Evolutionary conservation across 2,888 invertebrate species (phyloP).

Genomic region (Aricia artaxerxes): DNA sequence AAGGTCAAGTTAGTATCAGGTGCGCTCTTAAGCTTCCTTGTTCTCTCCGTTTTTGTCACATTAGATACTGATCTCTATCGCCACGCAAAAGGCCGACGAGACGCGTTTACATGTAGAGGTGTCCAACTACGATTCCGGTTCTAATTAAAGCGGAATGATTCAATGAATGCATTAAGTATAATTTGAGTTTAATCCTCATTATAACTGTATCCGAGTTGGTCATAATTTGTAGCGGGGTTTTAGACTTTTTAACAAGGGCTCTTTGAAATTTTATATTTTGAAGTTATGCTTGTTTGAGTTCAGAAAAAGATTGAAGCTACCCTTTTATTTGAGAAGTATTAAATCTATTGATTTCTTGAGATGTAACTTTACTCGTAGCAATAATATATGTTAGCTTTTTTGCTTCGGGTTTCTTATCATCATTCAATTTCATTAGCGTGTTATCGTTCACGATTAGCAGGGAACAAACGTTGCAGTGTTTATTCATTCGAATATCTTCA

Average conservation of each 20-base stretch:
- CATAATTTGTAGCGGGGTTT: neutral
- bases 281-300: neutral
- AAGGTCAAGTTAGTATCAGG: too few relatives aligned
- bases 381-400: neutral
- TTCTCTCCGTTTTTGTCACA: neutral
- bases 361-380: neutral
- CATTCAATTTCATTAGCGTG: neutral
- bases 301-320: neutral
- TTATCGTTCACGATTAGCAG: conserved; percentile 16
- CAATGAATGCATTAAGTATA: conserved; percentile 57
- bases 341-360: neutral
- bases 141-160: conserved; percentile 70
- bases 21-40: too few relatives aligned
- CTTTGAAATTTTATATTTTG: neutral
- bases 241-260: neutral
- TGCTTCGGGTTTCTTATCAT: neutral
- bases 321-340: neutral
- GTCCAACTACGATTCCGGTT: conserved; percentile 66
- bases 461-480: neutral
- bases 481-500: conserved; percentile 49
- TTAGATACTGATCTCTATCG: neutral
- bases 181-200: conserved; percentile 61
- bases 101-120: conserved; percentile 56
- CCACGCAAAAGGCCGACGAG: neutral
- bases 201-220: conserved; percentile 10